Conservation (phyloP, 2,113 vertebrate species). For the Dolichallabes microphthalmus region DNA sequence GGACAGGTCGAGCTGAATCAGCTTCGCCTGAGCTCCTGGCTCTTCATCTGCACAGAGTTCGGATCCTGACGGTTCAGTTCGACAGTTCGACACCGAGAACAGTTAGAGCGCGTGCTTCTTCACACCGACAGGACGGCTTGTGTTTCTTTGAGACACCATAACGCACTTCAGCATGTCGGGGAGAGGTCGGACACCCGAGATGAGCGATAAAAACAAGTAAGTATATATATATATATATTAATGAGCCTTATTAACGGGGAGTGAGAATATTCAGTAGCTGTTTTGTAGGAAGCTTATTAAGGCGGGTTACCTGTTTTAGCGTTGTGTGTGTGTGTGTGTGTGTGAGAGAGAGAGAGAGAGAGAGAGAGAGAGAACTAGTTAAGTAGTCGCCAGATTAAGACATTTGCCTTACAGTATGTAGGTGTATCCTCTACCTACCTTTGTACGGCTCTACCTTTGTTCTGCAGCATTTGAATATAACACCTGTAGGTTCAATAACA, state of each 20-base stretch:
- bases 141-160: background rate
- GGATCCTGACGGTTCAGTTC: background rate
- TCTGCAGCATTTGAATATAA: background rate
- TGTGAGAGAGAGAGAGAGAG: background rate
- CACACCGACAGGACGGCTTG: constrained; percentile 3
- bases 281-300: background rate
- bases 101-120: background rate
- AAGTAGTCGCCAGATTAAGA: background rate
- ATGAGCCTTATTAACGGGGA: too few species aligned
- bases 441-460: background rate
- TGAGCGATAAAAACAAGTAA: constrained; percentile 77
- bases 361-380: background rate
- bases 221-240: constrained; percentile 44
- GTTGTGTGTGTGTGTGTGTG: background rate
- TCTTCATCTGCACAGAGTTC: too few species aligned
- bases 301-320: background rate
- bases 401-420: rapidly evolving
- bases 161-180: background rate
- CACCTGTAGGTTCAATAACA: background rate
- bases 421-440: background rate
- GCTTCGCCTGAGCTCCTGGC: background rate
- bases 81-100: background rate
- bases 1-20: background rate
- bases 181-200: constrained; percentile 46
- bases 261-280: background rate